Base-by-base conservation (phyloP, 2,888 invertebrate genomes). In the Chloroclysta siterata region DNA sequence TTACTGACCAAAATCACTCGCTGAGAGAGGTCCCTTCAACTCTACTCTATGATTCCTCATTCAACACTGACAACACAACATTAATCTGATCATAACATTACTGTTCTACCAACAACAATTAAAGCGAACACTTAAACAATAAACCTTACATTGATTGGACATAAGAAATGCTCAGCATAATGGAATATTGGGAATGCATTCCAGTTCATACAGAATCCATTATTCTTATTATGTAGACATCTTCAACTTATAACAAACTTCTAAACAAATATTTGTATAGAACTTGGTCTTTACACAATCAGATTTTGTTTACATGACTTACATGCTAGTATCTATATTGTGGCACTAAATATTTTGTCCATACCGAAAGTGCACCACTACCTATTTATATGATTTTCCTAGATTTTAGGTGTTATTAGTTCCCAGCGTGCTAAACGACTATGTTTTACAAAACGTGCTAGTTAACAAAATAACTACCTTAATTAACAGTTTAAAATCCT, bases 181-280 rank as follows among this genome's bases (percentile, higher is more conserved):
- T 84, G 88, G 88, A 90, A 81, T 39, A 75, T 81, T 77, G 78
- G 90, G 90, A 91, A 91, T 91, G 90, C 90, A 86, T 86, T 79
- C 80, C 75, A 81, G 78, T 56, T 56, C 47, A 56, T 80, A 73
- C 73, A 75, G 79, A 80, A 81, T 81, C 76, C 76, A 72, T 55
- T 62, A 57, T 75, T 71, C 76, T 81, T 78, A 72, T 73, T 75
- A 79, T 70, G 72, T 77, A 73, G 75, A 79, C 82, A 84, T 83
- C 79, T 80, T 22, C n/a, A 88, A 88, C 86, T 88, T 88, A 89
- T 83, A 89, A 85, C 63, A 85, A 81, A 83, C 79, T 79, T 84
- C 86, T 84, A 84, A 88, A 82, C 75, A 72, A 78, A 79, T 82
- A 84, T 77, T 78, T 83, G 79, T 84, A 76, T 79, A 82, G 36